Conservation (phyloP, 2,888 invertebrate species). For the Heteropelma amictum region DNA sequence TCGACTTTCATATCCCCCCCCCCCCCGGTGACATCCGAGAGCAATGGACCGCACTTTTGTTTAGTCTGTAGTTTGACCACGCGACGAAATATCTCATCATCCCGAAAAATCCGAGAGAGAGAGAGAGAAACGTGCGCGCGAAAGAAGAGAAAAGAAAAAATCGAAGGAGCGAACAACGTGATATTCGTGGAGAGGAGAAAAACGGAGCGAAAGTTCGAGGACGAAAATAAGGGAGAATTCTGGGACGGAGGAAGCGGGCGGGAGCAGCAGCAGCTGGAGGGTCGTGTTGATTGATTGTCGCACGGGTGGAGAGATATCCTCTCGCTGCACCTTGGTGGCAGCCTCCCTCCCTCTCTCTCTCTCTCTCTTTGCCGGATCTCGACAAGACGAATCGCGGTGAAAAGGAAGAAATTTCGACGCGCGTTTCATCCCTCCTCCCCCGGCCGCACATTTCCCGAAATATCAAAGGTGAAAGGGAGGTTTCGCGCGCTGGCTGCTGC, state of each 20-base stretch:
- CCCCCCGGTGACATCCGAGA: too few species aligned
- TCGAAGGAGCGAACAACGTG: conserved; percentile 1
- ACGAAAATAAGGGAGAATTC: not conserved
- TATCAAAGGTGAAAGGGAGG: not conserved
- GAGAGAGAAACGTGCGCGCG: not conserved
- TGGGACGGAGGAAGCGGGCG: not conserved
- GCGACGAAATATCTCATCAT: not conserved
- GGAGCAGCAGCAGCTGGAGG: conserved; percentile 38
- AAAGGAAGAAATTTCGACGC: conserved; percentile 34
- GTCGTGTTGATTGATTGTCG: conserved; percentile 51
- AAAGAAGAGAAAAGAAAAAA: not conserved
- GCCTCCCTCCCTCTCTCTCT: not conserved
- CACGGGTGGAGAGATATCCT: conserved; percentile 27
- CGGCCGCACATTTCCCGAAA: not conserved
- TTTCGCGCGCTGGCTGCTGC: conserved; percentile 15
- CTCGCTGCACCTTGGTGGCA: too few species aligned
- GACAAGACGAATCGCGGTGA: conserved; percentile 1
- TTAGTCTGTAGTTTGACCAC: too few species aligned
- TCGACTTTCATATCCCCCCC: too few species aligned
- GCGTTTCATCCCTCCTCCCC: conserved; percentile 4
- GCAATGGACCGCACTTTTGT: too few species aligned
- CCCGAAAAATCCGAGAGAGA: not conserved
- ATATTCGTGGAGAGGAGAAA: not conserved
- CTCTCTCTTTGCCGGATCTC: not conserved
- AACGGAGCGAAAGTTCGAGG: not conserved